Percentiles rank a stretch among this genome's conserved stretches.
Evolutionary conservation across 2,797 vertebrate genomes (phyloP).

Genomic region (Ceryle rudis): DNA sequence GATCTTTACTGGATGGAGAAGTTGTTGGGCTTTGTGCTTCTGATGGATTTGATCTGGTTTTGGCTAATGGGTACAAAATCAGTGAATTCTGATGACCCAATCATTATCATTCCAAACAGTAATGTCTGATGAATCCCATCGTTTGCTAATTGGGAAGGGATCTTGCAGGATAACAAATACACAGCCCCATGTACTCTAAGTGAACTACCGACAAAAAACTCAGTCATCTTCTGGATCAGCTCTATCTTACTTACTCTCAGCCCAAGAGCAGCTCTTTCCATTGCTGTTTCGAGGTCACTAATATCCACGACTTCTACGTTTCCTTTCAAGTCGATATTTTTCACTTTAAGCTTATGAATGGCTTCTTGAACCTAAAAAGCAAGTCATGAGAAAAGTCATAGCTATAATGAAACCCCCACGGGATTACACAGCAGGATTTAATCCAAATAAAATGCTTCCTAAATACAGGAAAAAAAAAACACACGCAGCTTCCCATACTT

Average conservation of each 20-base stretch:
- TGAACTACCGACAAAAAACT: background rate
- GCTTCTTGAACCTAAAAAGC: slow-evolving; percentile 83
- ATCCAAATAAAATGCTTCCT: background rate
- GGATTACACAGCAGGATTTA: background rate
- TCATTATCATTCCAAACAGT: background rate
- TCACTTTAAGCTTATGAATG: slow-evolving; percentile 79
- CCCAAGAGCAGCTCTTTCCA: slow-evolving; percentile 77
- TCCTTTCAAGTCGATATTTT: slow-evolving; percentile 13
- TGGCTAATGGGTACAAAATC: background rate
- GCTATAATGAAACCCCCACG: fast-evolving
- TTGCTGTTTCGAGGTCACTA: slow-evolving; percentile 76
- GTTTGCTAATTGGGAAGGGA: background rate
- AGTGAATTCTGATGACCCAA: background rate
- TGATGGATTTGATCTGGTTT: background rate
- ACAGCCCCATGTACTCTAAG: background rate
- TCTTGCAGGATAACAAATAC: background rate
- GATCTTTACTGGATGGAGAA: slow-evolving; percentile 1
- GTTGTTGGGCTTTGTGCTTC: background rate
- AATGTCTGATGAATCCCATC: background rate
- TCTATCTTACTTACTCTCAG: slow-evolving; percentile 71
- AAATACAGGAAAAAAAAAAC: background rate
- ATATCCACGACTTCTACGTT: slow-evolving; percentile 61
- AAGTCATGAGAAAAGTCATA: background rate
- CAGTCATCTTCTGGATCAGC: background rate
- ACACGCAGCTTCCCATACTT: fast-evolving